Evolutionary conservation across 2,888 invertebrate genomes (phyloP).

Genomic region (Brachycybe producta): DNA sequence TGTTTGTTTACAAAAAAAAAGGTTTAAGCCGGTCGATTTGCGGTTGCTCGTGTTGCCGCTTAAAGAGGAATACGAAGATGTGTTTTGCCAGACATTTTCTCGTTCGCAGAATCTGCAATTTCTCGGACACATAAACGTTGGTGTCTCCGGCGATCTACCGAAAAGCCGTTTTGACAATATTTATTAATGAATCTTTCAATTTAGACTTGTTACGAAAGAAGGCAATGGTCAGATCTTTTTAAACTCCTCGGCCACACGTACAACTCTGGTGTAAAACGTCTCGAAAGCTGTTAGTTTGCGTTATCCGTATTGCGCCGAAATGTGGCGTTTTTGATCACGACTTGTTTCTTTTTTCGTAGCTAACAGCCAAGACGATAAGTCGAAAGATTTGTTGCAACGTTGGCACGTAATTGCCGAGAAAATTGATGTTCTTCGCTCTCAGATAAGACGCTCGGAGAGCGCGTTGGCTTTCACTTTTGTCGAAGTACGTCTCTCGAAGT

Average conservation of each 20-base stretch:
- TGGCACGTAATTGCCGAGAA: constrained; percentile 57
- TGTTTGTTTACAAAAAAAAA: too few relatives aligned
- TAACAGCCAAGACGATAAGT: constrained; percentile 4
- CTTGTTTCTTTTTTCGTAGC: neutral
- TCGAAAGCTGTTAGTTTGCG: constrained; percentile 16
- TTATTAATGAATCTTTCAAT: constrained; percentile 16
- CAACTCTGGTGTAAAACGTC: constrained; percentile 47
- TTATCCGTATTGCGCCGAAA: too few relatives aligned
- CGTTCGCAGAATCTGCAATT: constrained; percentile 70
- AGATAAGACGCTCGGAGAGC: constrained; percentile 51
- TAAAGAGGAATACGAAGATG: constrained; percentile 62
- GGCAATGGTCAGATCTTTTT: constrained; percentile 57
- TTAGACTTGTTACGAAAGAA: constrained; percentile 51
- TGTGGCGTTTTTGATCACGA: too few relatives aligned
- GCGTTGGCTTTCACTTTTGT: constrained; percentile 78
- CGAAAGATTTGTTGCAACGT: constrained; percentile 25
- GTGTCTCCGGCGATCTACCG: too few relatives aligned
- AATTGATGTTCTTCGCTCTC: constrained; percentile 54
- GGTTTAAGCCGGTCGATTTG: constrained; percentile 83
- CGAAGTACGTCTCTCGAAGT: constrained; percentile 41
- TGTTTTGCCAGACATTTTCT: constrained; percentile 63
- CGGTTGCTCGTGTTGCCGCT: constrained; percentile 69
- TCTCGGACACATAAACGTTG: constrained; percentile 61
- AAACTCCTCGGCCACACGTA: constrained; percentile 61
- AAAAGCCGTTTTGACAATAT: too few relatives aligned